Evolutionary conservation across 2,888 invertebrate species (phyloP), one percentile per base, ranked within the genome.

Genomic region (Lysandra coridon): DNA sequence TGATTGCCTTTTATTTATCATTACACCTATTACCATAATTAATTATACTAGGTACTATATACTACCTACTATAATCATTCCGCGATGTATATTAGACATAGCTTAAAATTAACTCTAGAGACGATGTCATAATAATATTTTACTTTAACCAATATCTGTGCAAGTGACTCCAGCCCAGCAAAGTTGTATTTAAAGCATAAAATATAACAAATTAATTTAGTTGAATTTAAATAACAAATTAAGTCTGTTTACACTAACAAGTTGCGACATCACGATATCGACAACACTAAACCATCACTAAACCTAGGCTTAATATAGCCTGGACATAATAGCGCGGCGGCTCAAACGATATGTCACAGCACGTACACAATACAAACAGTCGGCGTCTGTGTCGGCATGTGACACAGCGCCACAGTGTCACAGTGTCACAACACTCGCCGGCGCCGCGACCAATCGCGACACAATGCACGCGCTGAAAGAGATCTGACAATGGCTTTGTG

Each of bases 281-380:
- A 23, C 23, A 7, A 40, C 37, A 74, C 6, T 44, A 73, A 73
- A 14, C 69, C 14, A 73, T 17, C 17, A 73, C 73, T 73, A 40
- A 73, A 40, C 83, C 86, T 88, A 88, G 87, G 86, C 87, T 85
- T 88, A 85, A 86, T 87, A 88, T 86, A 90, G 88, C 90, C 87
- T 85, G 82, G 85, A 85, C 87, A 89, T 90, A 90, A 90, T 86
- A 87, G 85, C 85, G 89, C 90, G 88, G 86, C 81, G 80, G 81
- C 87, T 89, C 92, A 92, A 90, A 91, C 92, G 91, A 92, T 92
- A 92, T 92, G 92, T 92, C 89, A 90, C 89, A 90, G 92, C 91
- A 92, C 93, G 92, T 91, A 91, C 87, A 92, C 92, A 94, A 93
- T 90, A 88, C 94, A 94, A 94, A 94, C 92, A 94, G 90, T 79